Evolutionary conservation across 1,140 invertebrate genomes (phyloP).

Genomic region (Uloborus diversus): DNA sequence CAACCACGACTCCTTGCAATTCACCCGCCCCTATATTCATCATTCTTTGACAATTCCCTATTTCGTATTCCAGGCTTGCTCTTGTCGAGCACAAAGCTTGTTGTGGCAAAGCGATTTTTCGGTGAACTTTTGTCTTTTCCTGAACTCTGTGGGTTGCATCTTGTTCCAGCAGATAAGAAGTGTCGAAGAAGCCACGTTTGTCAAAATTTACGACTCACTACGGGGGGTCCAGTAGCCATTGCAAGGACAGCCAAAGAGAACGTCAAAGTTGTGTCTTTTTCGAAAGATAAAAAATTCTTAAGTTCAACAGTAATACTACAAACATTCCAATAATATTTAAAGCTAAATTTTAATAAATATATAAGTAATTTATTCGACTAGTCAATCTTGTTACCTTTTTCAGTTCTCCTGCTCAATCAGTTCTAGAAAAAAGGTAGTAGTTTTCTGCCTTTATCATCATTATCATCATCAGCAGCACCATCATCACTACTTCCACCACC

Average conservation of each 20-base stretch:
- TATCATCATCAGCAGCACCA: too few species aligned
- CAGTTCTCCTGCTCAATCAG: too few species aligned
- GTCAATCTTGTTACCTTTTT: too few species aligned
- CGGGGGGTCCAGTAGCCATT: constrained; percentile 9
- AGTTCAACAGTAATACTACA: too few species aligned
- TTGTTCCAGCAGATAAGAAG: constrained; percentile 16
- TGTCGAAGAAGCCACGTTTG: constrained; percentile 17
- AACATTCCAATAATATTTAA: too few species aligned
- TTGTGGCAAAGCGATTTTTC: not conserved
- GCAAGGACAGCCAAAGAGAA: not conserved
- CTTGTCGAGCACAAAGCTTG: not conserved
- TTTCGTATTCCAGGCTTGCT: not conserved
- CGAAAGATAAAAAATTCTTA: not conserved
- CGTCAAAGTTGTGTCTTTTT: not conserved
- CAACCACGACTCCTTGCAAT: not conserved
- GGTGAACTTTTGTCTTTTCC: constrained; percentile 2
- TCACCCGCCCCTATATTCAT: not conserved
- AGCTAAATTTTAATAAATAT: too few species aligned
- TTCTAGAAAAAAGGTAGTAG: not conserved
- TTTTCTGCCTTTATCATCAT: too few species aligned
- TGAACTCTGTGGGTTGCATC: constrained; percentile 10
- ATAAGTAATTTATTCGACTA: too few species aligned
- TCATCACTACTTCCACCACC: too few species aligned
- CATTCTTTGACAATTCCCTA: not conserved
- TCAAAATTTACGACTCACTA: constrained; percentile 20